Conservation (phyloP, 2,888 invertebrate species). For the Stenoptilia bipunctidactyla region DNA sequence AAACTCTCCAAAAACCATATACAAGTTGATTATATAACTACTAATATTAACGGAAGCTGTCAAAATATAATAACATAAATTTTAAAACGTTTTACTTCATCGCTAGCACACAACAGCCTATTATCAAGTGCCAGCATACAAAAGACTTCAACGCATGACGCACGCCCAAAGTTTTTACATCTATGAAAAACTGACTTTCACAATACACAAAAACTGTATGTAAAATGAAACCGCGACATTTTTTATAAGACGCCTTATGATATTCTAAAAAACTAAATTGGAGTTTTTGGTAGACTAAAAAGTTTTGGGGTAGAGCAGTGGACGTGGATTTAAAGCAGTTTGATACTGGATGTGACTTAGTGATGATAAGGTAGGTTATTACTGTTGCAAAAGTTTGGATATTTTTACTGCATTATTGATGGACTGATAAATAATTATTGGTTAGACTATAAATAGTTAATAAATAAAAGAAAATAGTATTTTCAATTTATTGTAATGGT, state of each 20-base stretch:
- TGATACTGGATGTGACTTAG: background rate
- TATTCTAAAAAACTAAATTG: conserved; percentile 35
- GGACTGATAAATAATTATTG: too few relatives aligned
- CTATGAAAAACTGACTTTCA: conserved; percentile 27
- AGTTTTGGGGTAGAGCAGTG: conserved; percentile 31
- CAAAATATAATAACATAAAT: too few relatives aligned
- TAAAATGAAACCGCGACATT: conserved; percentile 43
- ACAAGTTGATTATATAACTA: too few relatives aligned
- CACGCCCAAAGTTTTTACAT: conserved; percentile 8
- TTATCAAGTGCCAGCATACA: conserved; percentile 21
- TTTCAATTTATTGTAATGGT: too few relatives aligned
- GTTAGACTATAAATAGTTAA: too few relatives aligned
- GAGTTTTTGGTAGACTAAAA: conserved; percentile 37
- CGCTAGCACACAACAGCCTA: conserved; percentile 2
- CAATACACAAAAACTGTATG: conserved; percentile 25
- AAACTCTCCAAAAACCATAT: too few relatives aligned
- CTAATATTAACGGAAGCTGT: too few relatives aligned
- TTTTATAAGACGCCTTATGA: conserved; percentile 48
- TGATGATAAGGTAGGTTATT: background rate
- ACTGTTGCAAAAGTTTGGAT: background rate
- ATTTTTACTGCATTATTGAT: too few relatives aligned
- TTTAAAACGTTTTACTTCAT: too few relatives aligned
- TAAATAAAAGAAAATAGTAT: too few relatives aligned
- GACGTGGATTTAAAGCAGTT: background rate
- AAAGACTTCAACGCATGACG: conserved; percentile 50